phyloP scores from a whole-genome alignment of 2,113 vertebrate species.

The Orcinus orca region DNA sequence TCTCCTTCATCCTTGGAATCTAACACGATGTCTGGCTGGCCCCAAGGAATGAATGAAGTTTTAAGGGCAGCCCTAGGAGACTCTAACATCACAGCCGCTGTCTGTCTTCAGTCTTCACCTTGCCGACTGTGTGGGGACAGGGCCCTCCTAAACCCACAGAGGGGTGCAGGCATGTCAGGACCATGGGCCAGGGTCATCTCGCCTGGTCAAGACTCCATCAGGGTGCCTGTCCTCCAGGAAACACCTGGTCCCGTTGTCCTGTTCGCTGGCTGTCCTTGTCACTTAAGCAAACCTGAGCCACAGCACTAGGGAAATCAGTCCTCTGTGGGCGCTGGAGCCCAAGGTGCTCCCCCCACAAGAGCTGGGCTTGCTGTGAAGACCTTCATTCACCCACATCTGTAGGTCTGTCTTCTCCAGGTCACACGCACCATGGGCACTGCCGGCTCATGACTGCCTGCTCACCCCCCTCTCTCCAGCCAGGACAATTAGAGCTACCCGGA shows the following conservation, averaged over 20 bases:
- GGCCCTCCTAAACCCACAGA: not conserved
- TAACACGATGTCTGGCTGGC: fast-evolving
- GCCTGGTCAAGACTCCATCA: not conserved
- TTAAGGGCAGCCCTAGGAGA: not conserved
- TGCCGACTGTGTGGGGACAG: fast-evolving
- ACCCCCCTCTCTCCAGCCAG: too few species aligned
- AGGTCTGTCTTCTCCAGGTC: not conserved
- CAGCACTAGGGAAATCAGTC: not conserved
- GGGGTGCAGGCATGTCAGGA: not conserved
- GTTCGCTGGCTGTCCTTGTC: not conserved
- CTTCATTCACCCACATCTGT: fast-evolving
- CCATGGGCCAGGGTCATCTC: not conserved
- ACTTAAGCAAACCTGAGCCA: fast-evolving
- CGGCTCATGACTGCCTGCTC: not conserved
- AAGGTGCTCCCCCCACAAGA: fast-evolving
- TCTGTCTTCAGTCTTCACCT: not conserved
- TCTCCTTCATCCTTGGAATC: not conserved
- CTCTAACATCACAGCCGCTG: not conserved
- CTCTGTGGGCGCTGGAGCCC: fast-evolving
- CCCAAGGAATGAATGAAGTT: not conserved
- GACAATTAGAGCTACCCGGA: not conserved
- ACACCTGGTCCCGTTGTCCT: not conserved
- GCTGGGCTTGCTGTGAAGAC: fast-evolving
- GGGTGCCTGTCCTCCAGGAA: not conserved
- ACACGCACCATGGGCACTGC: fast-evolving